Base-by-base conservation (phyloP, 2,888 invertebrate genomes). In the Amitus sp. region DNA sequence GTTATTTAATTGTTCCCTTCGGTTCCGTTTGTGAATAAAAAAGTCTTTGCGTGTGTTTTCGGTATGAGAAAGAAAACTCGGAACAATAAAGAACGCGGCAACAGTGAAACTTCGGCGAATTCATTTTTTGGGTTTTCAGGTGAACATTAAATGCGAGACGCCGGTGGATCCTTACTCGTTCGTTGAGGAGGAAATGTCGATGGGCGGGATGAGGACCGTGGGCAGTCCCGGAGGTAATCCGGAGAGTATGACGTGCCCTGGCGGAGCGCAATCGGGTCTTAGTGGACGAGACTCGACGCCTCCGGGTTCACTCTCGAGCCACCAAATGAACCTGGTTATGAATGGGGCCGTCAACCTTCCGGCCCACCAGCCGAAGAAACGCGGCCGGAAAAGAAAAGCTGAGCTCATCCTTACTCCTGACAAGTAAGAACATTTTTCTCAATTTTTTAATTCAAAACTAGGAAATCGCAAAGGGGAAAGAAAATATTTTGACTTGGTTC, bases 351-450 rank as follows among this genome's bases (percentile, higher is more conserved):
- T 78, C 19, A 83, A 79, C 70, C 77, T 76, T 2, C 75, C 77
- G 47, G 66, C 73, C 51, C 80, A 82, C 56, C 82, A 82, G 68
- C 93, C 92, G 59, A 94, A 94, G 83, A 93, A 94, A 82, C 84
- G 94, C 12, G 94, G 94, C 17, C 85, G 94, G 53, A 94, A 94
- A 87, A 94, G 94, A 86, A 95, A 95, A 82, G 80, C 78, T 47
- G 82, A 82, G 58, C 81, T 82, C 76, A 79, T 82, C 37, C 80
- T 84, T 37, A 83, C 83, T 51, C 82, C 82, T 1, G 84, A 84
- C 69, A 83, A 84, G 83, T 83, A 71, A 79, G 82, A n/a, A n/a
- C n/a, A n/a, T n/a, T n/a, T n/a, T n/a, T 70, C 17, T 43, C 19
- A 9, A 27, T 27, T 27, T n/a, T n/a, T n/a, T n/a, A n/a, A n/a